These are phyloP conservation scores for Ispidina picta DNA, from an alignment of 2,797 vertebrate species.

Conservation along the genomic window DNA sequence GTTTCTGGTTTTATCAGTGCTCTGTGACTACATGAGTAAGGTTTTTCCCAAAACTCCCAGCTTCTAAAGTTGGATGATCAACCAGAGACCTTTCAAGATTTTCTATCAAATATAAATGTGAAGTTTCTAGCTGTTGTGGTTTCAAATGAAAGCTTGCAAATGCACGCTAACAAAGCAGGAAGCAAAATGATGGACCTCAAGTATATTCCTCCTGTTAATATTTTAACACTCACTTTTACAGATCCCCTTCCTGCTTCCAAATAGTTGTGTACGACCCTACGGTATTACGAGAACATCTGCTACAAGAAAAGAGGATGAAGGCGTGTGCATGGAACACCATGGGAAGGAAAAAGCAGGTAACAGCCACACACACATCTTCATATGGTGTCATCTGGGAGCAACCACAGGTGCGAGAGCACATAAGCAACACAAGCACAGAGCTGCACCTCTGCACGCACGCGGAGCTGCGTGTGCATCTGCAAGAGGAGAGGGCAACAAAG, in stretches of 20 bases:
- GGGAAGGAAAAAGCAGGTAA: background rate
- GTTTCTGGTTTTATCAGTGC: background rate
- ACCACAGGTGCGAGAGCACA: background rate
- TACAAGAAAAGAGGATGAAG: background rate
- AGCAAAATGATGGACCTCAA: background rate
- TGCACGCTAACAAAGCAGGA: background rate
- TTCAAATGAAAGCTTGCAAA: background rate
- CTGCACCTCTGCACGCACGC: background rate
- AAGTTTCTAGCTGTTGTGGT: background rate
- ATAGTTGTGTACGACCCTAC: background rate
- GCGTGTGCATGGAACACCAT: fast-evolving
- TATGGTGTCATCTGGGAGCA: background rate
- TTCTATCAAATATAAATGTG: background rate
- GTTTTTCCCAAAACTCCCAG: background rate
- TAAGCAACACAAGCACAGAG: background rate
- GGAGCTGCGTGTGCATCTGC: fast-evolving
- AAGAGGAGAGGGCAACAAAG: background rate
- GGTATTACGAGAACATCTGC: background rate
- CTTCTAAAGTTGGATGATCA: background rate
- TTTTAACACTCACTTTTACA: background rate
- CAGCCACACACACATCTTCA: background rate
- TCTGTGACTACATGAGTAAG: background rate
- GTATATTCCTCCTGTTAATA: background rate
- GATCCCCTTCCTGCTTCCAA: background rate
- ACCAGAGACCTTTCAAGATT: background rate